A percentile compares a stretch with the other conserved stretches of the same genome.
These are phyloP conservation scores for Adelges cooleyi DNA, from an alignment of 1,140 invertebrate species.

Conservation along the genomic window DNA sequence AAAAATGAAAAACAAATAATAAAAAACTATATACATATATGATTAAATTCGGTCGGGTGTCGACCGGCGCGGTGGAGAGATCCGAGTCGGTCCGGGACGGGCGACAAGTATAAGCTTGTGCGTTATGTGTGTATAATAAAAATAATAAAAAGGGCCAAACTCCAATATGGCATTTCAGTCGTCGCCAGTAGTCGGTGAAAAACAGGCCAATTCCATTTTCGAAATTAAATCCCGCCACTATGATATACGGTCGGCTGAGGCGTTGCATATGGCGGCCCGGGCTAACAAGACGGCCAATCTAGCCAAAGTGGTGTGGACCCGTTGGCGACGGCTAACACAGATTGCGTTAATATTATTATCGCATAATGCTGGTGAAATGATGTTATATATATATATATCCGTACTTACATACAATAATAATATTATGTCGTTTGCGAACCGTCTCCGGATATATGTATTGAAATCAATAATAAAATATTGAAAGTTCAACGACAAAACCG, in stretches of 20 bases:
- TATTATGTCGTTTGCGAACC: no score
- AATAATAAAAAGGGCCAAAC: conserved; percentile 26
- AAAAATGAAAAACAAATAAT: not conserved
- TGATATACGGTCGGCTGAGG: conserved; percentile 17
- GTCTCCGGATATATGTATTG: no score
- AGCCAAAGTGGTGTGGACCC: conserved; percentile 18
- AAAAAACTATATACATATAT: not conserved
- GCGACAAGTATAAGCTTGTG: not conserved
- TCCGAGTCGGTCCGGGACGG: not conserved
- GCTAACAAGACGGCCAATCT: conserved; percentile 22
- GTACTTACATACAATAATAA: no score
- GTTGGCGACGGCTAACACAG: no score
- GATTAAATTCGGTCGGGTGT: conserved; percentile 26
- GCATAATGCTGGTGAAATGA: no score
- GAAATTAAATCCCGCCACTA: conserved; percentile 18
- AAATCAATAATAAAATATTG: no score
- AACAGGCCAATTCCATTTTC: conserved; percentile 28
- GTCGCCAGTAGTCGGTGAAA: conserved; percentile 15
- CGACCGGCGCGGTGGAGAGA: not conserved
- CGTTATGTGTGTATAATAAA: not conserved
- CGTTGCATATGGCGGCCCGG: conserved; percentile 20
- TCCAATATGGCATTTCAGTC: conserved; percentile 24
- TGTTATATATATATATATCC: no score
- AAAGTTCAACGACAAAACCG: no score
- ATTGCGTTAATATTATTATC: no score